A percentile compares a stretch with the other conserved stretches of the same genome.
Evolutionary conservation across 2,797 vertebrate species (phyloP).

Genomic region (Ambastaia sidthimunki): DNA sequence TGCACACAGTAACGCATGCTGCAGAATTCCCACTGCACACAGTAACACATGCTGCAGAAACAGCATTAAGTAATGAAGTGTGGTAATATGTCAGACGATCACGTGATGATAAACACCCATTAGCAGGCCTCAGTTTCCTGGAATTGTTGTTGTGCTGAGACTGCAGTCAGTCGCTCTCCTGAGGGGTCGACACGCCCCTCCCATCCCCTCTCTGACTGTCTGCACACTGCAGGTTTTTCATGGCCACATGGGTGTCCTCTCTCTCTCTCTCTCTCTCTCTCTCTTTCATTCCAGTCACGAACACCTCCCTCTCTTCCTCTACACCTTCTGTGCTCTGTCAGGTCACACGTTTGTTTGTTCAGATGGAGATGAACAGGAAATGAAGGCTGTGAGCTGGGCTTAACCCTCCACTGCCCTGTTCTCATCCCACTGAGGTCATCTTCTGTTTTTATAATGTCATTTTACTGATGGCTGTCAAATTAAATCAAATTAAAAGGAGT

Average conservation of each 20-base stretch:
- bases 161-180: slow-evolving; percentile 68
- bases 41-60: not conserved
- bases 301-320: slow-evolving; percentile 37
- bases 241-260: slow-evolving; percentile 72
- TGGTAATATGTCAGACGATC: not conserved
- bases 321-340: slow-evolving; percentile 72
- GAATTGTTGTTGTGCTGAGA: slow-evolving; percentile 78
- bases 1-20: not conserved
- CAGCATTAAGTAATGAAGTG: not conserved
- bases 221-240: slow-evolving; percentile 73
- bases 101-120: slow-evolving; percentile 70
- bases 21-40: not conserved
- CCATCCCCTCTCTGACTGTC: slow-evolving; percentile 49
- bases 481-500: not conserved
- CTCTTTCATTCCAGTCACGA: slow-evolving; percentile 73
- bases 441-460: not conserved
- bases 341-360: slow-evolving; percentile 83
- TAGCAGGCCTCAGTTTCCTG: slow-evolving; percentile 76
- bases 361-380: slow-evolving; percentile 82
- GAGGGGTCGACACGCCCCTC: slow-evolving; percentile 70
- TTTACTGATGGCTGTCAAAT: not conserved
- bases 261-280: slow-evolving; percentile 50
- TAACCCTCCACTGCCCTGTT: slow-evolving; percentile 70
- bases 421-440: not conserved
- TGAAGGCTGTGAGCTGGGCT: slow-evolving; percentile 72